phyloP scores from a whole-genome alignment of 2,113 vertebrate genomes.

The Hassar affinis region DNA sequence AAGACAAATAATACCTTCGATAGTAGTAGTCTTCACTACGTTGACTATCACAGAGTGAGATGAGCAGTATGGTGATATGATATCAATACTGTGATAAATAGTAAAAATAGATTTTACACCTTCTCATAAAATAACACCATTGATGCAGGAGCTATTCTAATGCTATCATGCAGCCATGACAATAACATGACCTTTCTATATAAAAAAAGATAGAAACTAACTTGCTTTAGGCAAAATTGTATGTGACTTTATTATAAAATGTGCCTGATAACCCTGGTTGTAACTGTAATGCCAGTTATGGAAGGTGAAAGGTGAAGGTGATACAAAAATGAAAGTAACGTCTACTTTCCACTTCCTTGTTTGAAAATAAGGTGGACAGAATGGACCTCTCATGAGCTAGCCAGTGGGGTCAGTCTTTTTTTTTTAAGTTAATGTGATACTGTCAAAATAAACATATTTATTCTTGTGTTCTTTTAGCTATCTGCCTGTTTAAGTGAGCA shows the following conservation, averaged over 20 bases:
- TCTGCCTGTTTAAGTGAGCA: background rate
- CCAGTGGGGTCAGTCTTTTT: background rate
- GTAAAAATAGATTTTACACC: background rate
- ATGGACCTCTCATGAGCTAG: background rate
- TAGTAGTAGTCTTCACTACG: background rate
- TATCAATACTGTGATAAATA: background rate
- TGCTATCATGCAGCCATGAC: background rate
- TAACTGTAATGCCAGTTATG: background rate
- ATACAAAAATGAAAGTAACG: background rate
- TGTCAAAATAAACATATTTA: background rate
- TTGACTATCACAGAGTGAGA: background rate
- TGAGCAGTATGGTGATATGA: background rate
- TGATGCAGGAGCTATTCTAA: background rate
- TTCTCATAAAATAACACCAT: background rate
- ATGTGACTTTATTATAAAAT: conserved; percentile 8
- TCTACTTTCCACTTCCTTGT: background rate
- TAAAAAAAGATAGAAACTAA: background rate
- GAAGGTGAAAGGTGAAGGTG: background rate
- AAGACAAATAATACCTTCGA: background rate
- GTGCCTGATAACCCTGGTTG: background rate
- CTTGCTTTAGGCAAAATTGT: background rate
- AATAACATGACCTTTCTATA: background rate
- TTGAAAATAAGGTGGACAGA: background rate
- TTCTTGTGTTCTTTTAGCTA: background rate
- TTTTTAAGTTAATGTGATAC: no score